phyloP scores from a whole-genome alignment of 2,888 invertebrate species.

The Steinernema scapterisci region DNA sequence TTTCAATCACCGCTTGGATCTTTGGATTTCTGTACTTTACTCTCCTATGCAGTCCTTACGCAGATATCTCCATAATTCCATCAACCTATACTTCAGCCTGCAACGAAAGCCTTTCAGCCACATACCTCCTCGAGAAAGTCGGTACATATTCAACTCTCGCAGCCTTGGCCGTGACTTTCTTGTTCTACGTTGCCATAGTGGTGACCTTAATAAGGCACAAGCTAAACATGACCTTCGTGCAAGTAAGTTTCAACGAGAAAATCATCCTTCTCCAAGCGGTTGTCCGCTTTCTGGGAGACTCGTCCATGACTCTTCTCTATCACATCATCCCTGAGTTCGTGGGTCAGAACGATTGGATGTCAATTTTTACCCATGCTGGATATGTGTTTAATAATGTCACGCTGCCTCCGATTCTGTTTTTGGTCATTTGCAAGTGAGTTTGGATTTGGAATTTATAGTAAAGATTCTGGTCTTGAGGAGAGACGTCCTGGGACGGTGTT shows the following conservation, averaged over 20 bases:
- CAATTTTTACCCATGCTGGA: background rate
- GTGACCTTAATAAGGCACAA: background rate
- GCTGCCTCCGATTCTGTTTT: background rate
- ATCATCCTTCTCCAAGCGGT: background rate
- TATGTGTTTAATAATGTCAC: background rate
- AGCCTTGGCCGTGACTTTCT: background rate
- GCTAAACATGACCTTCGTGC: background rate
- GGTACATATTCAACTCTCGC: background rate
- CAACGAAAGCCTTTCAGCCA: background rate
- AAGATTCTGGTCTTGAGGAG: too few species aligned
- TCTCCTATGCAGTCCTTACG: background rate
- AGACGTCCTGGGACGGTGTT: too few species aligned
- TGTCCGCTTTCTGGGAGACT: background rate
- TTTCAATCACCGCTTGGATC: background rate
- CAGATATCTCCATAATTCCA: background rate
- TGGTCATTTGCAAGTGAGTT: background rate
- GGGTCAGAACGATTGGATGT: background rate
- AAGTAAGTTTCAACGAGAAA: background rate
- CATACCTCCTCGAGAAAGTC: background rate
- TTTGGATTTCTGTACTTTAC: background rate
- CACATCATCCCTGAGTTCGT: background rate
- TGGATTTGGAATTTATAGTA: too few species aligned
- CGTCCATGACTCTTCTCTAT: background rate
- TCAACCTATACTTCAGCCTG: background rate
- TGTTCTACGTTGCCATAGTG: background rate